phyloP scores from a whole-genome alignment of 2,888 invertebrate genomes.

The Apodemia duryi region DNA sequence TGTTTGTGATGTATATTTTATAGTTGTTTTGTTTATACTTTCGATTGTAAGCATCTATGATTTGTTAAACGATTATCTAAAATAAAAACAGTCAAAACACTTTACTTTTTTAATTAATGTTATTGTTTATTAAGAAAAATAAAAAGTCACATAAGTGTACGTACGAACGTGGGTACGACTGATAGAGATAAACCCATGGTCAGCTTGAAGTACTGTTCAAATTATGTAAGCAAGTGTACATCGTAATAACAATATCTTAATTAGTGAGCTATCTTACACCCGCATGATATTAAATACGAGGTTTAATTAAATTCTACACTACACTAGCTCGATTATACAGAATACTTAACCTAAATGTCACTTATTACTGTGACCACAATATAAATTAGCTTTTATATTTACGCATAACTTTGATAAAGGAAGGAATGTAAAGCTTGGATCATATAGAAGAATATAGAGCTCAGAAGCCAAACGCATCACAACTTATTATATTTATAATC shows the following conservation, averaged over 20 bases:
- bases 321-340: background rate
- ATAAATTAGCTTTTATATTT: constrained; percentile 9
- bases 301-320: constrained; percentile 10
- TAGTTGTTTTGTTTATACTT: too few species aligned
- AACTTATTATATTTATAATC: too few species aligned
- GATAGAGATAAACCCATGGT: too few species aligned
- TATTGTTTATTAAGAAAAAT: too few species aligned
- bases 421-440: background rate
- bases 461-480: background rate
- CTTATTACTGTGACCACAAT: background rate
- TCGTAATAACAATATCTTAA: constrained; percentile 19
- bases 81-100: too few species aligned
- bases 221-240: background rate
- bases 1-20: too few species aligned
- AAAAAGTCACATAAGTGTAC: too few species aligned
- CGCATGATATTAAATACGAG: background rate
- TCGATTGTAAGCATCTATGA: too few species aligned
- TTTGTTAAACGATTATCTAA: too few species aligned
- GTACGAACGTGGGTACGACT: too few species aligned
- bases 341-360: background rate
- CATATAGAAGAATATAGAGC: background rate
- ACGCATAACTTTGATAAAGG: constrained; percentile 6
- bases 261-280: constrained; percentile 19
- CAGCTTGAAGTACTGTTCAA: background rate
- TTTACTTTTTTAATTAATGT: too few species aligned